Percentiles rank a stretch among this genome's conserved stretches.
These are phyloP conservation scores for Diloba caeruleocephala DNA, from an alignment of 2,888 invertebrate genomes.

Conservation along the genomic window DNA sequence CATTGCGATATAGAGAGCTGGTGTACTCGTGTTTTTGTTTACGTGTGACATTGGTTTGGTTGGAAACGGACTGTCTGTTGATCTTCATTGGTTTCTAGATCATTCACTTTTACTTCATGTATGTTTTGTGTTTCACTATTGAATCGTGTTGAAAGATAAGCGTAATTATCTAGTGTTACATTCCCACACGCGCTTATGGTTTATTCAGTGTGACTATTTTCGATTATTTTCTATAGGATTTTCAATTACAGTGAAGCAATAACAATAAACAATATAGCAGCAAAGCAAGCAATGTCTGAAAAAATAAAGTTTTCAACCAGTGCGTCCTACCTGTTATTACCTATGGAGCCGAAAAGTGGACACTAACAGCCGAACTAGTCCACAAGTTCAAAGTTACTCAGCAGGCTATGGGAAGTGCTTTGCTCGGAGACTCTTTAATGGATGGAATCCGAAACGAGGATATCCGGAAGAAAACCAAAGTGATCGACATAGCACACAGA, in stretches of 20 bases:
- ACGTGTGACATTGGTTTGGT: slow-evolving; percentile 48
- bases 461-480: no score
- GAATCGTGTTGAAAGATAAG: slow-evolving; percentile 36
- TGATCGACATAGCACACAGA: no score
- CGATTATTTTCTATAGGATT: slow-evolving; percentile 13
- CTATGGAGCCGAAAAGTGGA: no score
- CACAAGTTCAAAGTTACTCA: no score
- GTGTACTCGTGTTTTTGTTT: slow-evolving; percentile 50
- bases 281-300: no score
- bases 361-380: no score
- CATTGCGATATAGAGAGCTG: slow-evolving; percentile 50
- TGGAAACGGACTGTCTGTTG: slow-evolving; percentile 22
- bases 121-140: slow-evolving; percentile 19
- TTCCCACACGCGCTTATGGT: slow-evolving; percentile 31
- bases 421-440: no score
- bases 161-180: slow-evolving; percentile 9
- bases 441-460: no score
- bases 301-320: no score
- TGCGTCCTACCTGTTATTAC: no score
- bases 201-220: neutral
- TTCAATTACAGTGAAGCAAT: slow-evolving; percentile 1
- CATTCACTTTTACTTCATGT: slow-evolving; percentile 39
- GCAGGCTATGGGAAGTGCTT: no score
- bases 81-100: slow-evolving; percentile 43
- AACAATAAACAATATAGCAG: no score